Conservation (phyloP, 2,797 vertebrate genomes). For the Alcedo atthis region DNA sequence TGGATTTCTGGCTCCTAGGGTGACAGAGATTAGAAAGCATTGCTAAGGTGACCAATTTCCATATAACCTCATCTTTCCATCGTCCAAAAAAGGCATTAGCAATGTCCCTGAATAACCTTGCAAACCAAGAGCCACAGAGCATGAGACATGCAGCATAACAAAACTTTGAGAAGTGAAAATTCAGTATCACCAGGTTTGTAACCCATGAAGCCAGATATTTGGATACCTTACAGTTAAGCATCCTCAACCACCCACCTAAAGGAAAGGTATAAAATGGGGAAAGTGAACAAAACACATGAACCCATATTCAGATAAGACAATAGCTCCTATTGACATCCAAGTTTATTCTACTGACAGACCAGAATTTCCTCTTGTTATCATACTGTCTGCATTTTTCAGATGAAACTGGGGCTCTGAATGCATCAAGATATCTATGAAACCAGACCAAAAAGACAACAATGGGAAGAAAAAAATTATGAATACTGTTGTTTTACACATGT, state of each 20-base stretch:
- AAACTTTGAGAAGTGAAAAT: not conserved
- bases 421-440: not conserved
- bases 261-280: not conserved
- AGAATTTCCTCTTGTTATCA: not conserved
- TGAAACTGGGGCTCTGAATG: not conserved
- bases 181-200: not conserved
- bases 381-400: not conserved
- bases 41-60: constrained; percentile 65
- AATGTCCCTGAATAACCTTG: constrained; percentile 47
- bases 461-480: not conserved
- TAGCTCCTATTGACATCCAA: not conserved
- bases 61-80: constrained; percentile 56
- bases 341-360: not conserved
- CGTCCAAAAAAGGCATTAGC: constrained; percentile 34
- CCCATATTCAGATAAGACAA: not conserved
- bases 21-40: constrained; percentile 49
- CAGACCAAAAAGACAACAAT: not conserved
- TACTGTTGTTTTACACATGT: not conserved
- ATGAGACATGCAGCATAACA: not conserved
- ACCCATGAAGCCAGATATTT: not conserved
- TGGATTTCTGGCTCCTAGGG: constrained; percentile 48
- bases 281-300: not conserved
- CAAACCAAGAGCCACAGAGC: not conserved
- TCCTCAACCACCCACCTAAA: not conserved
- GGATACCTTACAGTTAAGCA: not conserved